Percentiles rank a stretch among this genome's conserved stretches.
Conservation (phyloP, 2,797 vertebrate species). For the Eutrigla gurnardus region DNA sequence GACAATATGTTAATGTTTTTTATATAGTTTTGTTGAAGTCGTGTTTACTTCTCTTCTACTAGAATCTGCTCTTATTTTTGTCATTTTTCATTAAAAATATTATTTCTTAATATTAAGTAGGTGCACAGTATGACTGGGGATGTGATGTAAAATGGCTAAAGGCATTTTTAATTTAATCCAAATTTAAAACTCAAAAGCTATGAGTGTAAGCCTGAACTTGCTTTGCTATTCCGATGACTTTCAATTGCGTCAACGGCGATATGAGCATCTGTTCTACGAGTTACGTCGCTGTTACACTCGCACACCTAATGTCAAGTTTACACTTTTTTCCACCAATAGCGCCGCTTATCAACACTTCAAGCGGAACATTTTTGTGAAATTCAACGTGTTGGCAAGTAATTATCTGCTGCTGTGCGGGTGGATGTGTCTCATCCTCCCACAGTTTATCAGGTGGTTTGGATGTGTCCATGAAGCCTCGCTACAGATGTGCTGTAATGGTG, state of each 20-base stretch:
- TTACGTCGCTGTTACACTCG: not conserved
- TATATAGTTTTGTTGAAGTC: too few species aligned
- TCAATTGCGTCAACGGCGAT: not conserved
- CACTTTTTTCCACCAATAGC: not conserved
- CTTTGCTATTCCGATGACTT: not conserved
- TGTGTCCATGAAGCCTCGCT: not conserved
- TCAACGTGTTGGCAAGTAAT: not conserved
- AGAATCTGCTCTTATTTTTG: too few species aligned
- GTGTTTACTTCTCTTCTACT: too few species aligned
- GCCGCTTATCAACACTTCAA: conserved; percentile 3
- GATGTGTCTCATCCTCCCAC: not conserved
- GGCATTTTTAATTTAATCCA: too few species aligned
- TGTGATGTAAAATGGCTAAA: too few species aligned
- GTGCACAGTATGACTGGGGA: too few species aligned
- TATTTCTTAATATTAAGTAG: too few species aligned
- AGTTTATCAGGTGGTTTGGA: not conserved
- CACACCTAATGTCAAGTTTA: not conserved
- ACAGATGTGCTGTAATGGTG: not conserved
- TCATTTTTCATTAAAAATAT: too few species aligned
- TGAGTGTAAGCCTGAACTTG: not conserved
- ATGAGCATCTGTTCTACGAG: not conserved
- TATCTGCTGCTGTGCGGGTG: not conserved
- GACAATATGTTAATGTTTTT: too few species aligned
- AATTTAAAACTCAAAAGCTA: not conserved
- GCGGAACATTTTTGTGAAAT: not conserved